Base-by-base conservation (phyloP, 2,888 invertebrate species). In the Autographa pulchrina region DNA sequence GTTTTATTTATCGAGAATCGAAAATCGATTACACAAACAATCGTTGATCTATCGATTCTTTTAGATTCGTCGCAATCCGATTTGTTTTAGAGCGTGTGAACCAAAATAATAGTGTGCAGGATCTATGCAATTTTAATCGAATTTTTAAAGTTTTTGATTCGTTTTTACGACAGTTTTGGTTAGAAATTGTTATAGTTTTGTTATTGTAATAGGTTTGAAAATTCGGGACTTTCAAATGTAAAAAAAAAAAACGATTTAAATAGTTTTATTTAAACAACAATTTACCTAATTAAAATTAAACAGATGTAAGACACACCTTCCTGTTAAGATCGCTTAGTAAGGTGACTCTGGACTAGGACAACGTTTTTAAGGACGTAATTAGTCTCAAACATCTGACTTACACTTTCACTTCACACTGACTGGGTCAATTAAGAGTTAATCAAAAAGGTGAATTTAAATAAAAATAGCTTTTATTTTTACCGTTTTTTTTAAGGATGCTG, bases 21-120 rank as follows among this genome's bases (percentile, higher is more conserved):
- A 68, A 48, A 66, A 78, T 79, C 61, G 74, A 77, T 74, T 58
- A 68, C 25, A 56, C 48, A 41, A 71, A 77, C 61, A 74, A 74
- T 77, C 54, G 74, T 71, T 77, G 77, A 81, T 82, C 63, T 77
- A 79, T 72, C 62, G 67, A 70, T 62, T 65, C 43, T 62, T 66
- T 74, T 68, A 58, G 74, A 77, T 72, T 72, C 70, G 81, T 64
- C 58, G n/a, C 41, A 58, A 77, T 78, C 69, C 62, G 71, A 70
- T 76, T 78, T 74, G 74, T 78, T 79, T 77, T 79, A 72, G 65
- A 70, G 69, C 63, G 65, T 74, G 72, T 80, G 79, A 76, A 70
- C 66, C 79, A 81, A 81, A 81, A 72, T 79, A 69, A 81, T 78
- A 35, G 78, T 74, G 25, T 65, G 48, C 56, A 38, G 69, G 68